Percentiles rank a stretch among this genome's conserved stretches.
Conservation (phyloP, 2,888 invertebrate genomes). For the Andrena bicolor region DNA sequence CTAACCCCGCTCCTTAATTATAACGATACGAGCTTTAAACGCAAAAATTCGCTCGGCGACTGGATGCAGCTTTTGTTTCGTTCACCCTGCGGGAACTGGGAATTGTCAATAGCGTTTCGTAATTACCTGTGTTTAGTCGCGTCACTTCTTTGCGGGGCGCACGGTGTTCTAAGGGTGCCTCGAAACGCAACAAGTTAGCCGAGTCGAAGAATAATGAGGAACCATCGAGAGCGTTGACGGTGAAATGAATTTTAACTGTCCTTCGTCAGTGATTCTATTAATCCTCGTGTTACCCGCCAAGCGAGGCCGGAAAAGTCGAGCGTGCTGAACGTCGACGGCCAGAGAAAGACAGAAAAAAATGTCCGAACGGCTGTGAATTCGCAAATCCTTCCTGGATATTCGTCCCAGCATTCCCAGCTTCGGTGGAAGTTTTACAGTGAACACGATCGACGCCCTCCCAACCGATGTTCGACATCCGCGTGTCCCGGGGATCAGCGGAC, state of each 20-base stretch:
- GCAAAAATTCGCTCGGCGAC: not conserved
- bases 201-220: not conserved
- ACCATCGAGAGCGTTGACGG: too few species aligned
- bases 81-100: not conserved
- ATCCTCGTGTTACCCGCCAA: too few species aligned
- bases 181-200: not conserved
- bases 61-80: not conserved
- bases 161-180: not conserved
- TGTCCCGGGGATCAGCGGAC: constrained; percentile 47
- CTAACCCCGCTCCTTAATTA: constrained; percentile 2
- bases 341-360: not conserved
- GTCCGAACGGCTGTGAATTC: not conserved
- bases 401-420: not conserved
- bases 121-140: not conserved
- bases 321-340: too few species aligned
- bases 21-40: not conserved
- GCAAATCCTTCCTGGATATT: not conserved
- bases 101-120: not conserved
- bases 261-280: too few species aligned
- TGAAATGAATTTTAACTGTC: too few species aligned
- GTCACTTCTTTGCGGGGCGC: not conserved
- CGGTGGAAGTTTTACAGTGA: constrained; percentile 23
- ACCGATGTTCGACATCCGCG: constrained; percentile 29
- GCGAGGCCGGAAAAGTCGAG: too few species aligned
- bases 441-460: not conserved